Evolutionary conservation across 1,140 invertebrate genomes (phyloP).

Genomic region (Pseudomyrmex flavicornis): DNA sequence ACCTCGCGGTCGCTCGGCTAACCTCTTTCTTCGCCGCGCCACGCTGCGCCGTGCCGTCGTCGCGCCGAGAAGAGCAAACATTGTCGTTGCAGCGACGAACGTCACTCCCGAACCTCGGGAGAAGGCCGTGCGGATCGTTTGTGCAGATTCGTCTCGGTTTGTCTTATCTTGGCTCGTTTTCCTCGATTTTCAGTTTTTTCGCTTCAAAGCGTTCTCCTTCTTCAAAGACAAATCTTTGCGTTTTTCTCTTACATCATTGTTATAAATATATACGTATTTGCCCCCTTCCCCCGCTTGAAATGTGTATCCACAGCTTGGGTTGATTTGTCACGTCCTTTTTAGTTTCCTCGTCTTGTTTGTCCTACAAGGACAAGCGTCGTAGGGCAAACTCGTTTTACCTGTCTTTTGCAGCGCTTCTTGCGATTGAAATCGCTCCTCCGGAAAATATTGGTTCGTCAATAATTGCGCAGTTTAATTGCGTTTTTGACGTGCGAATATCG

Average conservation of each 20-base stretch:
- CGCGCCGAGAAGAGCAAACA: conserved; percentile 2
- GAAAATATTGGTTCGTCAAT: no score
- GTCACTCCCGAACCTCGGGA: neutral
- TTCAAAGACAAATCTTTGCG: neutral
- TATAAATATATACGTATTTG: neutral
- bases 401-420: no score
- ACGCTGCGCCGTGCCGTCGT: conserved; percentile 41
- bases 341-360: no score
- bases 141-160: conserved; percentile 1
- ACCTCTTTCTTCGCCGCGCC: conserved; percentile 68
- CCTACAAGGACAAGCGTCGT: no score
- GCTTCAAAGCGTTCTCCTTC: neutral
- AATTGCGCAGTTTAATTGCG: no score
- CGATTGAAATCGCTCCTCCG: no score
- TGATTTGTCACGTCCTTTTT: neutral
- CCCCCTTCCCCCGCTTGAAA: neutral
- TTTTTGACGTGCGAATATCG: no score
- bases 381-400: no score
- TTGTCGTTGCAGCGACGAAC: conserved; percentile 17
- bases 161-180: conserved; percentile 3
- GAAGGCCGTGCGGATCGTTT: neutral
- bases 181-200: conserved; percentile 1
- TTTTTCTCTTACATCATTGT: neutral
- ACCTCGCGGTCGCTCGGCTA: conserved; percentile 74
- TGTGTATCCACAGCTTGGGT: neutral